phyloP scores from a whole-genome alignment of 2,888 invertebrate species.

The Yponomeuta plumbellus region DNA sequence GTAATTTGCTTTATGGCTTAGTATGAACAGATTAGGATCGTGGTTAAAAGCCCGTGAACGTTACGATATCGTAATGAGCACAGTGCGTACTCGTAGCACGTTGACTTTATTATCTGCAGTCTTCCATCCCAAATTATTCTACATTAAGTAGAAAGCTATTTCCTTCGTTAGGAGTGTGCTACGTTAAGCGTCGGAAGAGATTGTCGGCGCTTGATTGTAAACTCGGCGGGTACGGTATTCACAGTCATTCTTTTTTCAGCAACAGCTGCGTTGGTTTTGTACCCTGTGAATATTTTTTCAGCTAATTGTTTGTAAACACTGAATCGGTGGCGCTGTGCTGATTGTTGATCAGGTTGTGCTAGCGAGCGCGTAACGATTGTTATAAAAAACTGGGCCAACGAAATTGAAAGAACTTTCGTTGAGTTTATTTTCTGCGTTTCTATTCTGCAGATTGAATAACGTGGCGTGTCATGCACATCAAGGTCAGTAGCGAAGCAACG shows the following conservation, averaged over 20 bases:
- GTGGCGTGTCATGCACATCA: conserved; percentile 18
- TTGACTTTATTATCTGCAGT: not conserved
- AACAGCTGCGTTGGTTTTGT: not conserved
- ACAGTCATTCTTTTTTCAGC: not conserved
- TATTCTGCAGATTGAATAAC: conserved; percentile 22
- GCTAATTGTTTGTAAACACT: conserved; percentile 10
- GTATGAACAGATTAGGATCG: not conserved
- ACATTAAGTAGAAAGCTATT: not conserved
- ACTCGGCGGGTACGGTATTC: not conserved
- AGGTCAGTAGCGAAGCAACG: conserved; percentile 18
- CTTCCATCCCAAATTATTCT: not conserved
- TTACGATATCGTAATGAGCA: not conserved
- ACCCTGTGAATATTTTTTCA: not conserved
- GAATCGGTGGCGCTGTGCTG: not conserved
- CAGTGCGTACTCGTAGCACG: not conserved
- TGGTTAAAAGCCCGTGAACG: conserved; percentile 1
- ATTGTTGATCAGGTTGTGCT: conserved; percentile 18
- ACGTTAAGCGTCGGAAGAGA: not conserved
- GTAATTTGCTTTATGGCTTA: not conserved
- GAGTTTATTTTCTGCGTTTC: conserved; percentile 36
- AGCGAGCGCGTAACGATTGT: conserved; percentile 39
- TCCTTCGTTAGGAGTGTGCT: not conserved
- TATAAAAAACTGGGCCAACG: conserved; percentile 52
- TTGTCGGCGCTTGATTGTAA: not conserved
- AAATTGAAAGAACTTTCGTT: conserved; percentile 61